Conservation (phyloP, 1,140 invertebrate genomes). For the Mya arenaria region DNA sequence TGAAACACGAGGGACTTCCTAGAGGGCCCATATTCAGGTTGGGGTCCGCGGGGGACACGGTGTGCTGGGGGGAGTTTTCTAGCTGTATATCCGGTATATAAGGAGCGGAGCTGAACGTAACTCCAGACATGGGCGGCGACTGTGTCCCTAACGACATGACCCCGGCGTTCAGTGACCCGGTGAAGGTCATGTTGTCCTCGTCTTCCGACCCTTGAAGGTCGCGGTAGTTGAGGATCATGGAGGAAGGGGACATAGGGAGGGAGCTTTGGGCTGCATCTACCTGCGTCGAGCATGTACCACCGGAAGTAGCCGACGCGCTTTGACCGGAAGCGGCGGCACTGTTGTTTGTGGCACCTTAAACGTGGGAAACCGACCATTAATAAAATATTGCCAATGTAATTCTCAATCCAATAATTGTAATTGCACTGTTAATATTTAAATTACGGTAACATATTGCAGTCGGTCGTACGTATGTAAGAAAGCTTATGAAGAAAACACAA, state of each 20-base stretch:
- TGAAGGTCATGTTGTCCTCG: conserved; percentile 6
- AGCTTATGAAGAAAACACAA: too few relatives aligned
- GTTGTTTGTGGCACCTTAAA: too few relatives aligned
- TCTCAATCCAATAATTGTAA: too few relatives aligned
- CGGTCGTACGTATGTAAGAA: too few relatives aligned
- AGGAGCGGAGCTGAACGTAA: conserved; percentile 6
- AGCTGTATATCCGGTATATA: conserved; percentile 10
- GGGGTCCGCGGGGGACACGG: conserved; percentile 21
- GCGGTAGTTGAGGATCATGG: conserved; percentile 46
- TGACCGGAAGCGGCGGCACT: too few relatives aligned
- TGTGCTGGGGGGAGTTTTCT: conserved; percentile 33
- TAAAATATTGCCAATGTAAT: too few relatives aligned
- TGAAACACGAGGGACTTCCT: conserved; percentile 27
- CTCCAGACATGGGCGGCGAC: not conserved
- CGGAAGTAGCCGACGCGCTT: too few relatives aligned
- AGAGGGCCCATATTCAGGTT: conserved; percentile 26
- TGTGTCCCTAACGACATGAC: not conserved
- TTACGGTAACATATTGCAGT: not conserved
- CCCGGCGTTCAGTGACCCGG: not conserved
- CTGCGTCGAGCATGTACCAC: too few relatives aligned
- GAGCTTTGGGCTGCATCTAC: too few relatives aligned
- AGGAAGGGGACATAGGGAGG: conserved; percentile 36
- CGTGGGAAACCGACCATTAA: too few relatives aligned
- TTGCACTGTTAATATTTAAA: not conserved
- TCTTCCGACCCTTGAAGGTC: conserved; percentile 35